Evolutionary conservation across 92 coral and sea anemone genomes (phyloP).

Genomic region (Epizoanthus rinbou): DNA sequence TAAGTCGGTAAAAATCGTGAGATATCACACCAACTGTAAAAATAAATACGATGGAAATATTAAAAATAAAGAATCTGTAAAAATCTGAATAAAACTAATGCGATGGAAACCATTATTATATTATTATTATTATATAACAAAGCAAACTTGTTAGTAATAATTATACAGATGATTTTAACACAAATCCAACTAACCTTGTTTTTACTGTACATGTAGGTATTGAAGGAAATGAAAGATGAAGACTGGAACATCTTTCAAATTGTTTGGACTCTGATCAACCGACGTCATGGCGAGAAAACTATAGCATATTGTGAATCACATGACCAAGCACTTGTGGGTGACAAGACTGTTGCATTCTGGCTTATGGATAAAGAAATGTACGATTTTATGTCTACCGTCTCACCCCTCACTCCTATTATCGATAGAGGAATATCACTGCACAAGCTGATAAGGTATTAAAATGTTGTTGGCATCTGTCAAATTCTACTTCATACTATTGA

Average conservation of each 20-base stretch:
- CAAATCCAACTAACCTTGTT: background rate
- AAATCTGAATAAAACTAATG: too few relatives aligned
- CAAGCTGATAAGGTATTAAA: conserved; percentile 86
- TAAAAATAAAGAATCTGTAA: too few relatives aligned
- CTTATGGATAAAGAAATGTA: conserved; percentile 99
- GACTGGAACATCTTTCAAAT: conserved; percentile 82
- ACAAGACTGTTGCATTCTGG: conserved; percentile 98
- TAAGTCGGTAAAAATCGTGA: too few relatives aligned
- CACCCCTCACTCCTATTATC: conserved; percentile 78
- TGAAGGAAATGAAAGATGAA: conserved; percentile 86
- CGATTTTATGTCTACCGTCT: conserved; percentile 76
- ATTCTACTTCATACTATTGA: background rate
- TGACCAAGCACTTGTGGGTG: conserved; percentile 98
- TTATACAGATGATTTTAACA: too few relatives aligned
- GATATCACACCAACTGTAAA: too few relatives aligned
- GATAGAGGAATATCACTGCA: conserved; percentile 94
- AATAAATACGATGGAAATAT: too few relatives aligned
- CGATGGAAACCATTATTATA: too few relatives aligned
- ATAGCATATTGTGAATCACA: conserved; percentile 96
- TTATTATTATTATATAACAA: too few relatives aligned
- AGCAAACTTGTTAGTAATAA: too few relatives aligned
- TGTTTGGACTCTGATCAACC: conserved; percentile 82
- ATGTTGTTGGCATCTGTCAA: background rate
- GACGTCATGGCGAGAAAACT: conserved; percentile 93
- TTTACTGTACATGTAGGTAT: conserved; percentile 51